A percentile compares a stretch with the other conserved stretches of the same genome.
Conservation (phyloP, 1,140 invertebrate genomes). For the Drosophila paulistorum region DNA sequence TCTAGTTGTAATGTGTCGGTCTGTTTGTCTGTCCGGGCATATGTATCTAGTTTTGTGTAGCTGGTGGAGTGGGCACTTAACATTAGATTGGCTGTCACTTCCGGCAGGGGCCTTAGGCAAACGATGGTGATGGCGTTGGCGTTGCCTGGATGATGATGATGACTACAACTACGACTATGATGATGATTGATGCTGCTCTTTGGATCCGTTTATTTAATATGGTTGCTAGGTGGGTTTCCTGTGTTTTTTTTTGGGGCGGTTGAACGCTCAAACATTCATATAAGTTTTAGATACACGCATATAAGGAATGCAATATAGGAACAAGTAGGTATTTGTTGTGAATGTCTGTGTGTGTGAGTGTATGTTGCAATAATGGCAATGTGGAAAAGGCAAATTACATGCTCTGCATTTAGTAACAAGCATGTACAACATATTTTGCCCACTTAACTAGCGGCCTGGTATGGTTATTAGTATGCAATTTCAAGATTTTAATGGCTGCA, state of each 20-base stretch:
- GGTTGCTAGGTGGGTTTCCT: not conserved
- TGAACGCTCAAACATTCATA: not conserved
- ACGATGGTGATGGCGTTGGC: slow-evolving; percentile 35
- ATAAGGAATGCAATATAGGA: slow-evolving; percentile 47
- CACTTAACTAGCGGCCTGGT: slow-evolving; percentile 69
- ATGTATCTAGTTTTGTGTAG: slow-evolving; percentile 35
- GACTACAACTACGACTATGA: not conserved
- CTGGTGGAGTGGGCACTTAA: slow-evolving; percentile 72
- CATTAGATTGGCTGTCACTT: slow-evolving; percentile 78
- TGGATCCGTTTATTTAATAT: slow-evolving; percentile 1
- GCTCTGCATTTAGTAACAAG: slow-evolving; percentile 74
- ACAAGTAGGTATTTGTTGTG: slow-evolving; percentile 8
- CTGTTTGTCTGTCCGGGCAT: slow-evolving; percentile 21
- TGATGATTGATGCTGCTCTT: slow-evolving; percentile 12
- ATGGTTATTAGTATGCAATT: slow-evolving; percentile 78
- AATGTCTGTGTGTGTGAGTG: not conserved
- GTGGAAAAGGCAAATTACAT: slow-evolving; percentile 71
- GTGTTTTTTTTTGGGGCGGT: not conserved
- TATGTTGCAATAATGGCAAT: slow-evolving; percentile 60
- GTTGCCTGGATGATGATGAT: slow-evolving; percentile 54
- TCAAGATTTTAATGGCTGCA: slow-evolving; percentile 74
- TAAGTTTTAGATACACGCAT: not conserved
- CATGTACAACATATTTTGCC: slow-evolving; percentile 78
- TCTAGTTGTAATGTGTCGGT: slow-evolving; percentile 62
- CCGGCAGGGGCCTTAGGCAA: slow-evolving; percentile 66